Evolutionary conservation across 2,888 invertebrate genomes (phyloP).

Genomic region (Diloba caeruleocephala): DNA sequence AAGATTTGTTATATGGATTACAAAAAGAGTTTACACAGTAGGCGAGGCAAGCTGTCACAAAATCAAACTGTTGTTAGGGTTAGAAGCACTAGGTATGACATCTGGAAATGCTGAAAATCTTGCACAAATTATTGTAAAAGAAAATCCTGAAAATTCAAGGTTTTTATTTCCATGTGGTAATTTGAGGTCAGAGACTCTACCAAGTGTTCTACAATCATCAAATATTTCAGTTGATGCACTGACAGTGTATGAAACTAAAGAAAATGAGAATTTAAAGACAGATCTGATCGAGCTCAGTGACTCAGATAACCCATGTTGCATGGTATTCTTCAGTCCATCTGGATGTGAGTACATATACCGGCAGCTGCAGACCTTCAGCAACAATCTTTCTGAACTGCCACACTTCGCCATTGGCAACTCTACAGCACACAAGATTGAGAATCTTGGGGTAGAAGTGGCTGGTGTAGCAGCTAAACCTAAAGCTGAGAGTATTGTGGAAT

Average conservation of each 20-base stretch:
- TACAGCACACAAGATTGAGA: constrained; percentile 82
- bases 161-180: constrained; percentile 83
- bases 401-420: constrained; percentile 85
- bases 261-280: constrained; percentile 73
- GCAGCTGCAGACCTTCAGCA: constrained; percentile 79
- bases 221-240: constrained; percentile 70
- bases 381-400: constrained; percentile 72
- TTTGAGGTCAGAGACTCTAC: constrained; percentile 74
- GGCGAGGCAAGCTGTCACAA: constrained; percentile 73
- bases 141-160: constrained; percentile 64
- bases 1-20: constrained; percentile 74
- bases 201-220: constrained; percentile 62
- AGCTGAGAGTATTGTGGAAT: constrained; percentile 72
- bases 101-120: constrained; percentile 78
- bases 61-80: constrained; percentile 71
- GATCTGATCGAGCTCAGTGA: constrained; percentile 71
- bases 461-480: constrained; percentile 76
- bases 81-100: constrained; percentile 71
- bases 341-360: constrained; percentile 82
- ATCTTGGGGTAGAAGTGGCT: constrained; percentile 79
- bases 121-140: constrained; percentile 69
- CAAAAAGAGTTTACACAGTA: constrained; percentile 74
- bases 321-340: constrained; percentile 84
- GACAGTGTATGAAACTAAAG: constrained; percentile 81
- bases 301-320: constrained; percentile 63